Evolutionary conservation across 2,797 vertebrate species (phyloP).

Genomic region (Craterocephalus amniculus): DNA sequence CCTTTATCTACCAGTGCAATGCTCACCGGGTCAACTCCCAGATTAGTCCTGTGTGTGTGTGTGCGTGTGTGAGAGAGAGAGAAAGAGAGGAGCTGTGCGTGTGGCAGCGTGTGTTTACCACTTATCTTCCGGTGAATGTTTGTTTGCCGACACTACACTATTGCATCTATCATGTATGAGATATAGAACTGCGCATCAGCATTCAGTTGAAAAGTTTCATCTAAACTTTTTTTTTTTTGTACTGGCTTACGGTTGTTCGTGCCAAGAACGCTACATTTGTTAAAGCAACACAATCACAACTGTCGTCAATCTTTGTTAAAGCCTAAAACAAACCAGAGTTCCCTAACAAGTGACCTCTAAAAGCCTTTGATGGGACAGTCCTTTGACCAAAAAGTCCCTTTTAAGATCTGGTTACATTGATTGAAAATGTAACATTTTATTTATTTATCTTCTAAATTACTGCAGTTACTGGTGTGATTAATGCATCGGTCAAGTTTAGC

Average conservation of each 20-base stretch:
- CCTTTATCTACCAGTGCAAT: constrained; percentile 70
- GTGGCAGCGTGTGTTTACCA: constrained; percentile 18
- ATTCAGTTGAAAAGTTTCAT: constrained; percentile 17
- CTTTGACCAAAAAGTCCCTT: not conserved
- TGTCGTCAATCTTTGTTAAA: constrained; percentile 10
- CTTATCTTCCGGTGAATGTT: constrained; percentile 44
- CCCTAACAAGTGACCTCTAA: constrained; percentile 7
- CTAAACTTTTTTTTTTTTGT: constrained; percentile 13
- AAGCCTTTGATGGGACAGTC: not conserved
- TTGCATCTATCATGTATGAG: constrained; percentile 34
- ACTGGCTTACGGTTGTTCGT: not conserved
- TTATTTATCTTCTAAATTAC: too few species aligned
- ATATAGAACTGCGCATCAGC: constrained; percentile 19
- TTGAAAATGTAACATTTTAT: not conserved
- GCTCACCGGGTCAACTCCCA: constrained; percentile 68
- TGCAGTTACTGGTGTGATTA: not conserved
- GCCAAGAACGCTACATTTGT: not conserved
- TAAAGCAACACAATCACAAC: constrained; percentile 3
- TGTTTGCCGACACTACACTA: constrained; percentile 55
- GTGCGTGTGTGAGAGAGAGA: not conserved
- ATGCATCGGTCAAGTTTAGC: not conserved
- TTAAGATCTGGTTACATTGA: not conserved
- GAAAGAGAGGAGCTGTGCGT: not conserved
- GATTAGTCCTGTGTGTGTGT: constrained; percentile 46
- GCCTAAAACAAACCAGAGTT: not conserved